phyloP scores from a whole-genome alignment of 2,888 invertebrate species.

The Chaetogeoica ovagalla region DNA sequence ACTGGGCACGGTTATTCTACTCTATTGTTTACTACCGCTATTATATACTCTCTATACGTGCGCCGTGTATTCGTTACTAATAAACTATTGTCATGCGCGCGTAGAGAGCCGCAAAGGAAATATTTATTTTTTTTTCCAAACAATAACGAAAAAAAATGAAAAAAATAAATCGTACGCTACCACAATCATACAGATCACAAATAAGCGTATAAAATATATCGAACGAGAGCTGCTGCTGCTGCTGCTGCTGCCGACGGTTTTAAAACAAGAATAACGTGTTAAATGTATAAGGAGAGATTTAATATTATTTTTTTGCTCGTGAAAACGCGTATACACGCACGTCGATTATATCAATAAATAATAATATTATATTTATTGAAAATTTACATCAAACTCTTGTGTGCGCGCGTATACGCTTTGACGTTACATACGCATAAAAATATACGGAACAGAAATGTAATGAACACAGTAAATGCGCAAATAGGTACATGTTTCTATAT shows the following conservation, averaged over 20 bases:
- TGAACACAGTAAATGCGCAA: conserved; percentile 1
- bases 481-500: conserved; percentile 25
- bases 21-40: conserved; percentile 43
- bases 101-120: conserved; percentile 13
- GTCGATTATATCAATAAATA: conserved; percentile 18
- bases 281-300: conserved; percentile 7
- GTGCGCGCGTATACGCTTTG: background rate
- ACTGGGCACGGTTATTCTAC: conserved; percentile 36
- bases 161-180: no score
- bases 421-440: conserved; percentile 12
- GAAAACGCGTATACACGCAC: background rate
- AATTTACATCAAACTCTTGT: conserved; percentile 20
- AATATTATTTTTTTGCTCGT: conserved; percentile 22
- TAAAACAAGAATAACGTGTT: conserved; percentile 23
- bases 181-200: background rate
- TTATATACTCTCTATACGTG: no score
- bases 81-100: conserved; percentile 44
- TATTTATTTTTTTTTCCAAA: conserved; percentile 43
- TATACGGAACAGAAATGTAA: conserved; percentile 26
- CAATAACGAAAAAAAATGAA: conserved; percentile 24
- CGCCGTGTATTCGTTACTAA: conserved; percentile 19
- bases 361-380: conserved; percentile 4
- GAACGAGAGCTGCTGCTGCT: background rate
- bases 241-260: no score
- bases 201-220: background rate